A percentile compares a stretch with the other conserved stretches of the same genome.
Conservation (phyloP, 2,888 invertebrate species). For the Folsomia manolachei region DNA sequence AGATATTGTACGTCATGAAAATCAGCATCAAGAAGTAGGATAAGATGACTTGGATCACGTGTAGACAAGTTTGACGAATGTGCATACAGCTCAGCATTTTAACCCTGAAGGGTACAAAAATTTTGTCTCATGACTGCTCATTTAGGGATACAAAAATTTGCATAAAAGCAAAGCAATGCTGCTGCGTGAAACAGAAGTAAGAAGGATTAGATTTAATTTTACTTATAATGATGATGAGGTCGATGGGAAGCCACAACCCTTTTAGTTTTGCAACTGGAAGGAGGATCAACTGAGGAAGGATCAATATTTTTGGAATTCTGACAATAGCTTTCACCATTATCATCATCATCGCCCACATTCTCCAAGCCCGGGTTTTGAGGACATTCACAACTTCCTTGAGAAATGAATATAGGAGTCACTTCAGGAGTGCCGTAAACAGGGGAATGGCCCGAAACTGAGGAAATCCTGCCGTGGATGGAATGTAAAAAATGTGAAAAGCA, state of each 20-base stretch:
- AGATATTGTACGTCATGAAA: slow-evolving; percentile 95
- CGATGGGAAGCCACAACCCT: too few species aligned
- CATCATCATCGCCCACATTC: too few species aligned
- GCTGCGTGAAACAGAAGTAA: too few species aligned
- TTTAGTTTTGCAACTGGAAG: not conserved
- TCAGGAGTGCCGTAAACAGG: slow-evolving; percentile 24
- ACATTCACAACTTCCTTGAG: slow-evolving; percentile 35
- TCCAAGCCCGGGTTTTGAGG: not conserved
- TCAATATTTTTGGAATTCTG: slow-evolving; percentile 4
- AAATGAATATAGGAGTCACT: slow-evolving; percentile 37
- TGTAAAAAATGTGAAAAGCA: not conserved
- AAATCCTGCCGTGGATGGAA: not conserved
- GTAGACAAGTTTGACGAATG: slow-evolving; percentile 77
- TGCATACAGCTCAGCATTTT: slow-evolving; percentile 81
- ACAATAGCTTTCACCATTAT: not conserved
- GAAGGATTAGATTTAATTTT: too few species aligned
- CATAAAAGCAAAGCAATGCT: not conserved
- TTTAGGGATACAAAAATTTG: too few species aligned
- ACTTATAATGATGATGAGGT: not conserved
- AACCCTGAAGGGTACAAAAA: slow-evolving; percentile 62
- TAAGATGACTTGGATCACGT: slow-evolving; percentile 82
- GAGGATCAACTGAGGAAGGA: slow-evolving; percentile 32
- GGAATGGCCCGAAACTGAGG: not conserved
- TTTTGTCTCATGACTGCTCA: too few species aligned
- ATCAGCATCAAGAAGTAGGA: slow-evolving; percentile 94